A percentile compares a stretch with the other conserved stretches of the same genome.
Evolutionary conservation across 2,113 vertebrate genomes (phyloP).

Genomic region (Heloderma charlesbogerti): DNA sequence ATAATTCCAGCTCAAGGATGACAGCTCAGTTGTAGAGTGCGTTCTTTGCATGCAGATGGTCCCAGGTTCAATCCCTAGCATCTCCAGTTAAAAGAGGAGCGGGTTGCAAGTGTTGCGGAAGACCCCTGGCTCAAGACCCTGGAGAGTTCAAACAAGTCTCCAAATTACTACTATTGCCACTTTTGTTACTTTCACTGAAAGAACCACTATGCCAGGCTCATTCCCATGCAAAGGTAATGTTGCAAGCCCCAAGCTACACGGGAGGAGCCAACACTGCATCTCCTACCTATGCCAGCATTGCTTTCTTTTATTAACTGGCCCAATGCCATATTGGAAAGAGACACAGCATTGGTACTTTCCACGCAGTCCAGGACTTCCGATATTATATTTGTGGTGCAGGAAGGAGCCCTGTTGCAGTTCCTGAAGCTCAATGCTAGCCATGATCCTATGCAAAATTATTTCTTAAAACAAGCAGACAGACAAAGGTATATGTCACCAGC

Average conservation of each 20-base stretch:
- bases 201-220: neutral
- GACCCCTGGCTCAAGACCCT: neutral
- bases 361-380: neutral
- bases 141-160: neutral
- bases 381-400: neutral
- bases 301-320: neutral
- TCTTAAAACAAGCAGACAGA: neutral
- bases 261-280: neutral
- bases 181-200: neutral
- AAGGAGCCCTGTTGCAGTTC: neutral
- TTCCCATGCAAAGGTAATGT: neutral
- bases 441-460: neutral
- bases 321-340: neutral
- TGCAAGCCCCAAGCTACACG: neutral
- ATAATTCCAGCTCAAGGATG: neutral
- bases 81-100: neutral
- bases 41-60: neutral
- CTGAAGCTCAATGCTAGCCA: neutral
- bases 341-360: too few species aligned
- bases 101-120: neutral
- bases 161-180: neutral
- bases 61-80: neutral
- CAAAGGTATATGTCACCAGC: too few species aligned
- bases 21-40: neutral
- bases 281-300: neutral